phyloP scores from a whole-genome alignment of 2,888 invertebrate species.

The Ophion slaviceki region DNA sequence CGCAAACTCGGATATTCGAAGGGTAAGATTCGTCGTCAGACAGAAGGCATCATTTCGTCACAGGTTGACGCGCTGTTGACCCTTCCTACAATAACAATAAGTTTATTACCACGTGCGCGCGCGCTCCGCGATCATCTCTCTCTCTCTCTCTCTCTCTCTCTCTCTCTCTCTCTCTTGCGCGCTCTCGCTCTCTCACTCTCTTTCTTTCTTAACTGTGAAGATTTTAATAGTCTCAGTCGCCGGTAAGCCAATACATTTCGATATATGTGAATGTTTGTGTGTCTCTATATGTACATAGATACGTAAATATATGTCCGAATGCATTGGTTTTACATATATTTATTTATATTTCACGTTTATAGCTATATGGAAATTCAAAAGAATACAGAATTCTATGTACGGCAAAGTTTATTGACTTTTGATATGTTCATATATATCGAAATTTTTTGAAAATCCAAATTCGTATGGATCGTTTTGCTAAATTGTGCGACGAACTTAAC shows the following conservation, averaged over 20 bases:
- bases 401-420: too few species aligned
- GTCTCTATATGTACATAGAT: background rate
- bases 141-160: too few species aligned
- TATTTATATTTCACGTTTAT: too few species aligned
- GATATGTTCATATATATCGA: too few species aligned
- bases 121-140: slow-evolving; percentile 31
- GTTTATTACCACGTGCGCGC: slow-evolving; percentile 55
- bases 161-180: background rate
- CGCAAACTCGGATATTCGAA: background rate
- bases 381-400: too few species aligned
- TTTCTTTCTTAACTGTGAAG: background rate
- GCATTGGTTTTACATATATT: background rate
- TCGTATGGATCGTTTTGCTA: too few species aligned
- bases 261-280: background rate
- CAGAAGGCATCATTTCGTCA: slow-evolving; percentile 15
- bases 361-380: too few species aligned
- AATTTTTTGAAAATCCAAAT: too few species aligned
- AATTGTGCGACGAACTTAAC: too few species aligned
- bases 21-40: slow-evolving; percentile 11
- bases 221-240: slow-evolving; percentile 1
- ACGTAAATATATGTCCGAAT: too few species aligned
- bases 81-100: slow-evolving; percentile 36
- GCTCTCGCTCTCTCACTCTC: background rate
- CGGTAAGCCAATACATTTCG: background rate
- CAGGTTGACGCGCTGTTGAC: slow-evolving; percentile 43